Base-by-base conservation (phyloP, 2,113 vertebrate species). In the Mustela lutreola region DNA sequence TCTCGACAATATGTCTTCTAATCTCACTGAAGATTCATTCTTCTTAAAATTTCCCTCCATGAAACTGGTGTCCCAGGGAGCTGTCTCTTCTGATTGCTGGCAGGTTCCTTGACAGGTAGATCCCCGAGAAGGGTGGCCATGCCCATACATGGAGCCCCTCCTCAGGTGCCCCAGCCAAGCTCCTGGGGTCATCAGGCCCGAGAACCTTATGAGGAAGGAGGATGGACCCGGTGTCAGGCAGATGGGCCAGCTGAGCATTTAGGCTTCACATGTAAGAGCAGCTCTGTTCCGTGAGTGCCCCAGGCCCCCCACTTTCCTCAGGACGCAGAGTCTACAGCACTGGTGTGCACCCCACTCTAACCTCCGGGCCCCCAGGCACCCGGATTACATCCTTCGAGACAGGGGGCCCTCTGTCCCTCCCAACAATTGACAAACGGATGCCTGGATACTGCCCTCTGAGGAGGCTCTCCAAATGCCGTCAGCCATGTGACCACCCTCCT, bases 371-470 rank as follows among this genome's bases (percentile, higher is more conserved):
- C 67, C 70, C 50, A 11, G 33, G 33, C 53, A 80, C 70, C 31
- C 26, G 22, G 39, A 26, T 7, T 76, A 11, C 1, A 0, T 60
- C 28, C 86, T 19, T 4, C 16, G 28, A 53, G 75, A 36, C 48
- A 45, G 42, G 48, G 48, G 9, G 4, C 3, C 33, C 53, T 36
- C 60, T 48, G 48, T 12, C 63, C 18, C 50, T 76, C 50, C 9
- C 1, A 3, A 31, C 3, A 0, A 11, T 33, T 28, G 4, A 73
- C 24, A n/a, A 31, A 81, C 11, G 10, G 8, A 9, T 31, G 33
- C 53, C 50, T 76, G 48, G 22, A 53, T 60, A 33, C 12, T 10
- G 1, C 60, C 63, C 45, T 42, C 65, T 19, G 8, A 62, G 22
- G 60, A 22, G 21, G 60, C 60, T 62, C 22, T 24, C 60, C 9